phyloP scores from a whole-genome alignment of 2,888 invertebrate species.

The Netelia inedita region DNA sequence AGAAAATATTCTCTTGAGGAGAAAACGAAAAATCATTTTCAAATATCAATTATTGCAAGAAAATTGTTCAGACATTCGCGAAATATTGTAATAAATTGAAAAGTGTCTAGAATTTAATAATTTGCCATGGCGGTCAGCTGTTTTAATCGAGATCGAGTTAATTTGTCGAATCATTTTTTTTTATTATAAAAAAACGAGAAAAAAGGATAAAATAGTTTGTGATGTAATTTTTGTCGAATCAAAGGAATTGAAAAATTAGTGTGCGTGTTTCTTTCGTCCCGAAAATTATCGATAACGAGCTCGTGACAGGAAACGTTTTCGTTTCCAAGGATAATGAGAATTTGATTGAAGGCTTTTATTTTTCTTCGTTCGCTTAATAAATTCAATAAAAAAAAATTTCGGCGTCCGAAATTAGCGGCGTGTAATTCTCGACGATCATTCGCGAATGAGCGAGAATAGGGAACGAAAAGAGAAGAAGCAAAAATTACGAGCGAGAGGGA shows the following conservation, averaged over 20 bases:
- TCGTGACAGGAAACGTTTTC: neutral
- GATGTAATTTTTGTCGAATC: neutral
- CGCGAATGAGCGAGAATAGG: neutral
- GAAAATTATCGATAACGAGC: neutral
- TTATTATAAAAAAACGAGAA: too few relatives aligned
- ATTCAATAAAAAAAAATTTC: constrained; percentile 23
- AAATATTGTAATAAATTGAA: too few relatives aligned
- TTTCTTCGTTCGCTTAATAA: neutral
- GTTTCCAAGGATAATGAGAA: constrained; percentile 30
- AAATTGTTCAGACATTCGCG: too few relatives aligned
- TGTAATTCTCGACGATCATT: neutral
- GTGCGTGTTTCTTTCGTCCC: constrained; percentile 3
- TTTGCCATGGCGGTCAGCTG: too few relatives aligned
- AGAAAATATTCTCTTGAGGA: neutral
- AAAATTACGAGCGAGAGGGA: neutral
- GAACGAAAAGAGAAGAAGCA: neutral
- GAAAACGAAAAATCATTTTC: too few relatives aligned
- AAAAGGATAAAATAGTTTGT: too few relatives aligned
- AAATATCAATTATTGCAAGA: too few relatives aligned
- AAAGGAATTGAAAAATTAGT: neutral
- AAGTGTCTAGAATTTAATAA: too few relatives aligned
- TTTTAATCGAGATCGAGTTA: too few relatives aligned
- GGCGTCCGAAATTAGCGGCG: constrained; percentile 7
- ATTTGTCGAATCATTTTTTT: too few relatives aligned
- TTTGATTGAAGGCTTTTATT: constrained; percentile 38